A percentile compares a stretch with the other conserved stretches of the same genome.
Conservation (phyloP, 2,797 vertebrate species). For the Malurus splendens region DNA sequence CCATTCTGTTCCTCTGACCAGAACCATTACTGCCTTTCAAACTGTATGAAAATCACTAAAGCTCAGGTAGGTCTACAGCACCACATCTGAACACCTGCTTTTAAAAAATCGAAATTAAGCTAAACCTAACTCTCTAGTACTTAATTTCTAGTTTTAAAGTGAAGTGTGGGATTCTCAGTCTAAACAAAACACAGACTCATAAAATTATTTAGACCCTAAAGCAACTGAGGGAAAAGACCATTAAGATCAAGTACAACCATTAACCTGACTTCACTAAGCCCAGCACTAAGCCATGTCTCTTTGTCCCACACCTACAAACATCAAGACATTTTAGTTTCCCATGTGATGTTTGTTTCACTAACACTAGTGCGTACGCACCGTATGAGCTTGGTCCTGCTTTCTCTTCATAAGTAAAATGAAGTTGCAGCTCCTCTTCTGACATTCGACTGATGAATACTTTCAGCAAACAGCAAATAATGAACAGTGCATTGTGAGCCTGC, state of each 20-base stretch:
- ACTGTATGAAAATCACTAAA: background rate
- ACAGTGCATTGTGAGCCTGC: conserved; percentile 96
- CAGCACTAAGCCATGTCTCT: background rate
- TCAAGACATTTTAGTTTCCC: background rate
- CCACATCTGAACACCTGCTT: background rate
- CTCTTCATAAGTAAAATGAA: conserved; percentile 90
- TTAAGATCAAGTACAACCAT: background rate
- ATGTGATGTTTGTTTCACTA: background rate
- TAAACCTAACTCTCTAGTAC: background rate
- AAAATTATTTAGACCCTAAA: background rate
- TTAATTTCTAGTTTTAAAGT: background rate
- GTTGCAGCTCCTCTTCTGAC: conserved; percentile 88
- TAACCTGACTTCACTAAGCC: background rate
- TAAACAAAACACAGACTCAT: background rate
- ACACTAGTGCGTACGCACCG: conserved; percentile 65
- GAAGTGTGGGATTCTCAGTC: background rate
- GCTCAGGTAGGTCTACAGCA: background rate
- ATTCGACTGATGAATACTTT: conserved; percentile 93
- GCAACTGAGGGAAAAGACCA: background rate
- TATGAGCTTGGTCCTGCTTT: conserved; percentile 79
- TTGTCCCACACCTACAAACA: rapidly evolving
- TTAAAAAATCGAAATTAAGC: background rate
- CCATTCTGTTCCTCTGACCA: background rate
- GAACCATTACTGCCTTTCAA: background rate
- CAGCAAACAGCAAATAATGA: conserved; percentile 93